Evolutionary conservation across 2,888 invertebrate genomes (phyloP).

Genomic region (Colletes collaris): DNA sequence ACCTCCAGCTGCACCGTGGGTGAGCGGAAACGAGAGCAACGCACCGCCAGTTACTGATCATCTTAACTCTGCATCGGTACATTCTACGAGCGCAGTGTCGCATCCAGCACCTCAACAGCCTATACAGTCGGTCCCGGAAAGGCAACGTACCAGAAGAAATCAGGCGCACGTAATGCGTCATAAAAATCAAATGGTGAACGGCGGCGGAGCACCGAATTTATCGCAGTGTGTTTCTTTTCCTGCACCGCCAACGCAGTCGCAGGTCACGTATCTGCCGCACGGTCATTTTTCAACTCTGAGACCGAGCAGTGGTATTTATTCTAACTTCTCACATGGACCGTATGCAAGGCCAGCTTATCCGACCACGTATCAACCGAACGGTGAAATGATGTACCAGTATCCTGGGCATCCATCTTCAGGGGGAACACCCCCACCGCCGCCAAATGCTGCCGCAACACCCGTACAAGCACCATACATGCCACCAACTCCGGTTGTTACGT

Average conservation of each 20-base stretch:
- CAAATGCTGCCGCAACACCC: constrained; percentile 73
- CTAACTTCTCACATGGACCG: constrained; percentile 79
- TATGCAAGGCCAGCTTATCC: constrained; percentile 81
- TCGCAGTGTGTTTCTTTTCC: constrained; percentile 78
- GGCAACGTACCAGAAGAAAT: constrained; percentile 76
- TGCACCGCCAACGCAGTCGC: constrained; percentile 78
- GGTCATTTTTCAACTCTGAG: constrained; percentile 80
- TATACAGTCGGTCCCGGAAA: constrained; percentile 73
- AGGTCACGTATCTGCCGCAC: constrained; percentile 77
- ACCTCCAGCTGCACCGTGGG: constrained; percentile 84
- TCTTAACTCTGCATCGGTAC: constrained; percentile 73
- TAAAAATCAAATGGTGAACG: constrained; percentile 80
- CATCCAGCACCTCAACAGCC: constrained; percentile 82
- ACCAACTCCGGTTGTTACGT: constrained; percentile 79
- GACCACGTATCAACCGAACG: constrained; percentile 84
- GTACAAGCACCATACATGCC: constrained; percentile 79
- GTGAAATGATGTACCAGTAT: constrained; percentile 83
- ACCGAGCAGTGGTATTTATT: constrained; percentile 78
- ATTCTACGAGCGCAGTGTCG: constrained; percentile 83
- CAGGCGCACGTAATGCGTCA: constrained; percentile 78
- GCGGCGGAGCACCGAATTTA: constrained; percentile 77
- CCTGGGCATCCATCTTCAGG: constrained; percentile 78
- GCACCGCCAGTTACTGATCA: constrained; percentile 70
- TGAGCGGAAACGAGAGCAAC: constrained; percentile 70
- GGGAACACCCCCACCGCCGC: constrained; percentile 77